Base-by-base conservation (phyloP, 2,888 invertebrate genomes). In the Marasmarcha lunaedactyla region DNA sequence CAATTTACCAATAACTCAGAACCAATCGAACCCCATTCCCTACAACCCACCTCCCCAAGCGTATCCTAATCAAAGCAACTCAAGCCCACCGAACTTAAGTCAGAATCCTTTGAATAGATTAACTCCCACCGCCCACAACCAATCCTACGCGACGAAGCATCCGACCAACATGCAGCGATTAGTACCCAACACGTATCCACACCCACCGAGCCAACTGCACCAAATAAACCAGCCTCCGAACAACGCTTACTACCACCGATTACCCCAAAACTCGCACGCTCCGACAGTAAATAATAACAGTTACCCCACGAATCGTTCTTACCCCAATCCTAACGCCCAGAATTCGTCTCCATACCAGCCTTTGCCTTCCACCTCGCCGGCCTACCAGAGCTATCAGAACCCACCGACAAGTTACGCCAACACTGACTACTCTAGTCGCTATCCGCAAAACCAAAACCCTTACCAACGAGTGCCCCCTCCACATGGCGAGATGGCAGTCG, bases 401-500 rank as follows among this genome's bases (percentile, higher is more conserved):
- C 78, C 83, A 78, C 79, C 79, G 78, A 78, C 72, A 54, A 76
- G 65, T 65, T 74, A 78, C 54, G 59, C 70, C 50, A 72, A 67
- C 67, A 61, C 73, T 46, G 78, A 81, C 58, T 79, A 79, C 65
- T 79, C 83, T 78, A 76, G 77, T 78, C 81, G 79, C 57, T 81
- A 77, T 49, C 76, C 76, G 49, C 43, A 49, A 42, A 46, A 55
- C 13, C 70, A 60, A 45, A 74, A 86, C 38, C 85, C 87, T 6
- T 88, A 88, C 59, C 88, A 88, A 54, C 73, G 88, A 46, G 87
- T 88, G 13, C 88, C 88, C 7, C 76, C 86, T 48, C 86, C 87
- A 2, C 87, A 87, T 46, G 77, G 78, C 49, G 86, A 72, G 13
- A 44, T 66, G 33, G 67, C 68, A 9, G 49, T 57, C 13, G 79